Percentiles rank a stretch among this genome's conserved stretches.
phyloP scores from a whole-genome alignment of 2,113 vertebrate genomes.

The Cisticola juncidis region DNA sequence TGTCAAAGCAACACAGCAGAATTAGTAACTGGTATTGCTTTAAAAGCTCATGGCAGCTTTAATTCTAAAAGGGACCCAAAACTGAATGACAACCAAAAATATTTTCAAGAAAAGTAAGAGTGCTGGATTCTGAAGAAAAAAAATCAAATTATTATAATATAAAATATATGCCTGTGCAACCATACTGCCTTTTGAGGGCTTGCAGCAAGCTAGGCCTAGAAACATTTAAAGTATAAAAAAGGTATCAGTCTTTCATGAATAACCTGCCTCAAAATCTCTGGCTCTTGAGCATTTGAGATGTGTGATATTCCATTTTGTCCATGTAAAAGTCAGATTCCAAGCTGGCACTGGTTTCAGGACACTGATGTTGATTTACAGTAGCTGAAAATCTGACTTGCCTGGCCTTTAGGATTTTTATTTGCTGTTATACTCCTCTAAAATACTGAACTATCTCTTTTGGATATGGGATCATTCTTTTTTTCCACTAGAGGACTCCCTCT shows the following conservation, averaged over 20 bases:
- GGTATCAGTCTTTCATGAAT: not conserved
- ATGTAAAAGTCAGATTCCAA: not conserved
- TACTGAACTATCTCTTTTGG: not conserved
- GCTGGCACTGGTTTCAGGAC: not conserved
- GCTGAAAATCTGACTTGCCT: not conserved
- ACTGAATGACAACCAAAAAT: not conserved
- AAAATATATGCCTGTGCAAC: not conserved
- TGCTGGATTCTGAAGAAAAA: not conserved
- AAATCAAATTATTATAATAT: not conserved
- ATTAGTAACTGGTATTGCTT: not conserved
- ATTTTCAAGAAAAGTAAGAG: not conserved
- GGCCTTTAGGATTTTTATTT: not conserved
- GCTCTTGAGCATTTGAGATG: not conserved
- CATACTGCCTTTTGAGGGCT: not conserved
- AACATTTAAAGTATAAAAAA: not conserved
- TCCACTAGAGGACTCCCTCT: constrained; percentile 67
- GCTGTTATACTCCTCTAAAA: not conserved
- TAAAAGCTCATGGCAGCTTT: not conserved
- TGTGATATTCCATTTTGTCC: not conserved
- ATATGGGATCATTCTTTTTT: not conserved
- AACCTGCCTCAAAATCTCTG: not conserved
- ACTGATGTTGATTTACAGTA: not conserved
- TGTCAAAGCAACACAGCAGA: not conserved
- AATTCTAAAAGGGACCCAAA: not conserved
- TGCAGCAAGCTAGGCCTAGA: not conserved